These are phyloP conservation scores for Aspidiotus rigidus DNA, from an alignment of 2,888 invertebrate species.

Conservation along the genomic window DNA sequence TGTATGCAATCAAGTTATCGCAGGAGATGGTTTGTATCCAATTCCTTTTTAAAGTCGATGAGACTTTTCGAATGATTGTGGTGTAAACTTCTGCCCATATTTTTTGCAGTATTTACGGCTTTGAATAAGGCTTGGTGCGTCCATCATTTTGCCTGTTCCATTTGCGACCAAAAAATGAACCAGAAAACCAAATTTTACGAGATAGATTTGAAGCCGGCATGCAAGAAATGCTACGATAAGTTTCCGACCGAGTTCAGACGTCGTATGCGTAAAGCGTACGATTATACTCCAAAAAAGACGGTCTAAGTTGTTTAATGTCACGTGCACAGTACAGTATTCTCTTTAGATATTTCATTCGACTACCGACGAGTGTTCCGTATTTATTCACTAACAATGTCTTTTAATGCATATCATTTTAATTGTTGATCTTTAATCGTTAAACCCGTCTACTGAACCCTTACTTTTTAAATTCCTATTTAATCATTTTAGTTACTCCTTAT, in stretches of 20 bases:
- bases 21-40: constrained; percentile 65
- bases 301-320: background rate
- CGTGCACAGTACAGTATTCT: no score
- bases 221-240: constrained; percentile 95
- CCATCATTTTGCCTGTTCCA: constrained; percentile 94
- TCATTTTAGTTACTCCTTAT: no score
- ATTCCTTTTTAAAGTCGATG: no score
- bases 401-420: no score
- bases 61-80: background rate
- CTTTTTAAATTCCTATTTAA: no score
- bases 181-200: constrained; percentile 98
- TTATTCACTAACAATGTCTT: no score
- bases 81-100: constrained; percentile 5
- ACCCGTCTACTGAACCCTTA: no score
- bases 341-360: no score
- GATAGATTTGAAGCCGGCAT: constrained; percentile 95
- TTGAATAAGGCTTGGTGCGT: constrained; percentile 99
- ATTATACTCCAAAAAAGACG: constrained; percentile 51
- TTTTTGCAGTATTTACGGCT: constrained; percentile 80
- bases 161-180: constrained; percentile 92
- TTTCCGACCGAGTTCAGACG: constrained; percentile 90
- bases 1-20: constrained; percentile 96
- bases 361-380: no score
- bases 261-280: constrained; percentile 79
- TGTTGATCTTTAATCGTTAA: no score